Base-by-base conservation (phyloP, 1,140 invertebrate genomes). In the Neuroterus valhalla region DNA sequence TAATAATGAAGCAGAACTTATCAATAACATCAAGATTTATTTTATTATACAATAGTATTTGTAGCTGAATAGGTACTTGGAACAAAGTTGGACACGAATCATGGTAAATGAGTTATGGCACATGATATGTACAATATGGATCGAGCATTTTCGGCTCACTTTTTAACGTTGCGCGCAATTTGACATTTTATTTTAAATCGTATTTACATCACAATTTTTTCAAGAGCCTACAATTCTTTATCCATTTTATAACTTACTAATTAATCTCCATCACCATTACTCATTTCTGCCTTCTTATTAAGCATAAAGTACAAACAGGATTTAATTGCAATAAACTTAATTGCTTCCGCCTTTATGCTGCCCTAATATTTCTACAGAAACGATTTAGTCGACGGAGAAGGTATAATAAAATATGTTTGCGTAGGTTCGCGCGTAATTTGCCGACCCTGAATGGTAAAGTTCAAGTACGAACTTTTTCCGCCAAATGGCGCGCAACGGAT, bases 21-120 rank as follows among this genome's bases (percentile, higher is more conserved):
- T 89, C 84, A 90, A 89, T 89, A 90, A 90, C 89, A 90, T 90
- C 88, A 84, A 90, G 87, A 88, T 90, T 89, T 86, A 89, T 87
- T 90, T 89, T 89, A 88, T 89, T 88, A 86, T 86, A 86, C 81
- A 85, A 87, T 87, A 86, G 83, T 89, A 90, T 89, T 89, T 88
- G 89, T 89, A 89, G 83, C 87, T 89, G 85, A 89, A 81, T 89
- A 89, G 84, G 88, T 90, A 89, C 83, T 89, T 89, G 86, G 88
- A 90, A 90, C 88, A 90, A 90, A 89, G 86, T 90, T 89, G 85
- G 88, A 89, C 87, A 89, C 85, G 85, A 89, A 89, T 82, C 89
- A 89, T 89, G 85, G 81, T 89, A 89, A 89, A 90, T 87, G 85
- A 89, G 84, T 88, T 89, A 89, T 89, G 89, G 88, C 87, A 89